These are phyloP conservation scores for Argya squamiceps DNA, from an alignment of 2,797 vertebrate genomes.

Conservation along the genomic window DNA sequence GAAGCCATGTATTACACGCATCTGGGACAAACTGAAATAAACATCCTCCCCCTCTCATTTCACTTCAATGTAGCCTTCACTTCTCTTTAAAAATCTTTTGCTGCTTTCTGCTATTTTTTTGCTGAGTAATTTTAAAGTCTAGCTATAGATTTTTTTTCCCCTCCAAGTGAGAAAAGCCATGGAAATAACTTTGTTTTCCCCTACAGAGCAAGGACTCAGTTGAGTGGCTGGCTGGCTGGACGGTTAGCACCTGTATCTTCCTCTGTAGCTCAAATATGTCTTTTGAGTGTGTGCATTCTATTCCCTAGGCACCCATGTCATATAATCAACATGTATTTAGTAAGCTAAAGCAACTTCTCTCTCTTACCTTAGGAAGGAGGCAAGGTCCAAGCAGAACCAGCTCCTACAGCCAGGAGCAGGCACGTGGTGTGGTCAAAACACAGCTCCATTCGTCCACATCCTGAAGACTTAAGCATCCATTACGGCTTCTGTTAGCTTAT, in stretches of 20 bases:
- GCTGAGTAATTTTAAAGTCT: neutral
- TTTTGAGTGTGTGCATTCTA: neutral
- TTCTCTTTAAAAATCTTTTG: neutral
- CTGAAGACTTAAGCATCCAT: neutral
- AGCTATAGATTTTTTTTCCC: neutral
- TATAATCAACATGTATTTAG: neutral
- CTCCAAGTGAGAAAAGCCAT: neutral
- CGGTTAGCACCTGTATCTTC: fast-evolving
- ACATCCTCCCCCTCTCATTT: neutral
- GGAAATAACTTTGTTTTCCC: neutral
- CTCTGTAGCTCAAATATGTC: neutral
- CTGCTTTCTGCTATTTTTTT: neutral
- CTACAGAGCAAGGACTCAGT: neutral
- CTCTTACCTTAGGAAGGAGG: neutral
- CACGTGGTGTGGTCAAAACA: fast-evolving
- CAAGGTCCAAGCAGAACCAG: neutral
- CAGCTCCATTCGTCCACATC: neutral
- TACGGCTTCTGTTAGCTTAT: conserved; percentile 42
- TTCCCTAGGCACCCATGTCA: neutral
- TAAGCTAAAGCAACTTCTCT: neutral
- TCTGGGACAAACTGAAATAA: neutral
- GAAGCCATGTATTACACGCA: neutral
- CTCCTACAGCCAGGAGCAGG: neutral
- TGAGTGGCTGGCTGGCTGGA: neutral
- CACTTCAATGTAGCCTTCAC: neutral